Percentiles rank a stretch among this genome's conserved stretches.
These are phyloP conservation scores for Callopanchax toddi DNA, from an alignment of 2,113 vertebrate genomes.

Conservation along the genomic window DNA sequence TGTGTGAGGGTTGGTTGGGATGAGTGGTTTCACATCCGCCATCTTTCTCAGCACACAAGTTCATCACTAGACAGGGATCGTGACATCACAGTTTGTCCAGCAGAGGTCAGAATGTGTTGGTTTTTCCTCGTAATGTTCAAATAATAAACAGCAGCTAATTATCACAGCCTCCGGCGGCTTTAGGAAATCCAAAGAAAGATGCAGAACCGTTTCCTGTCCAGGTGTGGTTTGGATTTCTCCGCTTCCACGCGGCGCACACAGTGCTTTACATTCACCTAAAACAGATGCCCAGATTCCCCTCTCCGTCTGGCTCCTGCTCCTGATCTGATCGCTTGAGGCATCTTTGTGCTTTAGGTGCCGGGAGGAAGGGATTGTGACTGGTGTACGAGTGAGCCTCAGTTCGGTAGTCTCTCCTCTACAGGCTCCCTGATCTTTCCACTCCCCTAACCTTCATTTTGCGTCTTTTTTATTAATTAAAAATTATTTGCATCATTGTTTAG, in stretches of 20 bases:
- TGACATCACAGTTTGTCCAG: slow-evolving; percentile 56
- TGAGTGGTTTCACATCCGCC: slow-evolving; percentile 40
- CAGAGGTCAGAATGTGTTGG: slow-evolving; percentile 36
- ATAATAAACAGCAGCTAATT: slow-evolving; percentile 47
- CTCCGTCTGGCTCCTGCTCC: slow-evolving; percentile 45
- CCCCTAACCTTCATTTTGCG: slow-evolving; percentile 38
- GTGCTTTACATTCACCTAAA: slow-evolving; percentile 43
- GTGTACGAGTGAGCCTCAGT: slow-evolving; percentile 40
- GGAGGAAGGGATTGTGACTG: slow-evolving; percentile 61
- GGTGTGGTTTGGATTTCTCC: slow-evolving; percentile 27
- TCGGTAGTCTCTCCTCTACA: slow-evolving; percentile 56
- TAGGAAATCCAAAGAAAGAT: slow-evolving; percentile 37
- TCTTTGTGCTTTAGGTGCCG: slow-evolving; percentile 54
- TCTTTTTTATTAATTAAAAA: slow-evolving; percentile 41
- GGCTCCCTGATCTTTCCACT: slow-evolving; percentile 53
- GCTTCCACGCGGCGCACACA: slow-evolving; percentile 33
- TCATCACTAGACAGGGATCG: slow-evolving; percentile 39
- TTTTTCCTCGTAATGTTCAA: slow-evolving; percentile 31
- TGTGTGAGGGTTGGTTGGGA: slow-evolving; percentile 52
- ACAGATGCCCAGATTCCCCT: slow-evolving; percentile 52
- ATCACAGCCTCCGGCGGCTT: slow-evolving; percentile 47
- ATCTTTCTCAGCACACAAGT: slow-evolving; percentile 47
- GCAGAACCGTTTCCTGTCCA: slow-evolving; percentile 17
- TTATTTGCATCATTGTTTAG: slow-evolving; percentile 72
- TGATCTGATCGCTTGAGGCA: slow-evolving; percentile 20